Evolutionary conservation across 2,888 invertebrate species (phyloP), one percentile per base, ranked within the genome.

Genomic region (Salpingus planirostris): DNA sequence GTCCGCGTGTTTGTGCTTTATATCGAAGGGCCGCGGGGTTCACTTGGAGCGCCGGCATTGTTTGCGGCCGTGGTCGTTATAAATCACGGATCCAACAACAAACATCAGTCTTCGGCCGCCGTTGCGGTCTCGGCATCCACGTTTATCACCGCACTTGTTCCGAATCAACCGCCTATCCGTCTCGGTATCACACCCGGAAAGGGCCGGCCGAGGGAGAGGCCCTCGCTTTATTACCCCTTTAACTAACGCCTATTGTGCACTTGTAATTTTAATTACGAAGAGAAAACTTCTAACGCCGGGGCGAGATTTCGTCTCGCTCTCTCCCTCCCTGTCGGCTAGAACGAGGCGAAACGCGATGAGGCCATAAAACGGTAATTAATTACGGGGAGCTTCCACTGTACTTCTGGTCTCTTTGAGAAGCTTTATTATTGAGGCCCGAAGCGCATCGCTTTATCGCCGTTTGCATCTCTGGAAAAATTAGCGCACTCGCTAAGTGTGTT

Each of bases 81-180:
- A 60, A 61, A 61, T 61, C 60, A 60, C 59, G 53, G 52, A 53
- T 56, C 52, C 56, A 59, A 59, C 59, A 60, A 61, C 59, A 60
- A 60, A 57, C 59, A 59, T 58, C 58, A 56, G 55, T 60, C 59
- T 57, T 59, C 46, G 47, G 52, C 52, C 52, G 52, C 56, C 53
- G 53, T 50, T 55, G 58, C 53, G 59, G 60, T 57, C 54, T 54
- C 54, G 54, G 51, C 56, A 55, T 58, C 52, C 59, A 50, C 57
- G 61, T 62, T 62, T 62, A 62, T 62, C 60, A 60, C 60, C 59
- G 56, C 57, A 55, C 59, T 59, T 57, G 60, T 60, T 59, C 53
- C 47, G 56, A 55, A 59, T 59, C 60, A 59, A 59, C 60, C 60
- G 55, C 55, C 61, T 50, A 63, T 62, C 57, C 55, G 58, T 61